Evolutionary conservation across 2,113 vertebrate species (phyloP).

Genomic region (Riparia riparia): DNA sequence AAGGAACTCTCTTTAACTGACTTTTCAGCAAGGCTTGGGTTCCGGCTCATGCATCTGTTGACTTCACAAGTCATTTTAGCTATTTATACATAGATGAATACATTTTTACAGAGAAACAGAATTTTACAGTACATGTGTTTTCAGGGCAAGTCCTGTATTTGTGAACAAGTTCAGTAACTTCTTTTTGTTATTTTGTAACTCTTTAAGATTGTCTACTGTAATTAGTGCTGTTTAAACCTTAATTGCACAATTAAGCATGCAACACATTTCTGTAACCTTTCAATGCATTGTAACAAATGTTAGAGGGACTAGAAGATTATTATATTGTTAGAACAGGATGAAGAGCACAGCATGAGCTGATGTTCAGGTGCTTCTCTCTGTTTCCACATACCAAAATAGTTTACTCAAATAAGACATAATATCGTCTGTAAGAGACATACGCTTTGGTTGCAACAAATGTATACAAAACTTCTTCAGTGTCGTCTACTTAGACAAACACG

Average conservation of each 20-base stretch:
- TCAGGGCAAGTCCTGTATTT: rapidly evolving
- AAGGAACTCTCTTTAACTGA: background rate
- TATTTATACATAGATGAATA: background rate
- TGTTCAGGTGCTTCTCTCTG: background rate
- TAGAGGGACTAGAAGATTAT: background rate
- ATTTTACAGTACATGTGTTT: background rate
- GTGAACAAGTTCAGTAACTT: background rate
- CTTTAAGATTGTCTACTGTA: background rate
- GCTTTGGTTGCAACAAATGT: background rate
- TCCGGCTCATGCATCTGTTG: background rate
- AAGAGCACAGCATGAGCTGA: background rate
- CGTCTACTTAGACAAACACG: background rate
- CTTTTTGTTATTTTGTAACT: background rate
- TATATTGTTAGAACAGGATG: background rate
- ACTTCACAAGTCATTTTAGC: slow-evolving; percentile 24
- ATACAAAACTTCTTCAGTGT: background rate
- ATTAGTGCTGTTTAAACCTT: background rate
- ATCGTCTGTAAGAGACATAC: background rate
- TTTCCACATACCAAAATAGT: background rate
- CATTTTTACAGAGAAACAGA: background rate
- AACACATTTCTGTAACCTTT: background rate
- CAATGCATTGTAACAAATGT: background rate
- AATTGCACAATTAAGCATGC: background rate
- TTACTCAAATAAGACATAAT: background rate
- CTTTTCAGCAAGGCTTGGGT: background rate